phyloP scores from a whole-genome alignment of 2,797 vertebrate genomes.

The Carduelis carduelis region DNA sequence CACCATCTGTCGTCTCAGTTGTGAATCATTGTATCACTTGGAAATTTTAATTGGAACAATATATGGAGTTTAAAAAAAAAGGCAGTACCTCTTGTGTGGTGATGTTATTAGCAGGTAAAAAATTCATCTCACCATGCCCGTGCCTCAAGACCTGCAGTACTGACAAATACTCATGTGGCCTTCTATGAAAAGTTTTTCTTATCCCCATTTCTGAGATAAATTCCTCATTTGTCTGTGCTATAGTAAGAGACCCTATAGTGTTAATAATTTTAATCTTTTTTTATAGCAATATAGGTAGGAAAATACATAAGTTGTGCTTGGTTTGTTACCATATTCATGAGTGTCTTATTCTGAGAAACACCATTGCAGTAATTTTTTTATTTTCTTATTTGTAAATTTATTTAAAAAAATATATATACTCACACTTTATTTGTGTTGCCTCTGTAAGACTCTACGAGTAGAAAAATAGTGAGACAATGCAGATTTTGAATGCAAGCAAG shows the following conservation, averaged over 20 bases:
- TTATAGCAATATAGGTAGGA: background rate
- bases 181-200: background rate
- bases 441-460: background rate
- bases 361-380: background rate
- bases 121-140: background rate
- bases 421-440: background rate
- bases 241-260: background rate
- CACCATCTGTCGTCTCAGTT: background rate
- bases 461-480: background rate
- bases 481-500: background rate
- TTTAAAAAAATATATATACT: background rate
- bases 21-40: background rate
- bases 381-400: background rate
- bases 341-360: background rate
- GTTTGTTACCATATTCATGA: background rate
- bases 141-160: background rate
- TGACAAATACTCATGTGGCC: background rate
- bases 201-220: background rate
- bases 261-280: background rate
- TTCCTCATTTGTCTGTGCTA: background rate
- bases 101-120: background rate
- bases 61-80: background rate
- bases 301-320: background rate
- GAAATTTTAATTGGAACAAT: conserved; percentile 1
- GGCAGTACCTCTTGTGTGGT: background rate